phyloP scores from a whole-genome alignment of 1,140 invertebrate genomes.

The silkworm (Bombyx mori) region DNA sequence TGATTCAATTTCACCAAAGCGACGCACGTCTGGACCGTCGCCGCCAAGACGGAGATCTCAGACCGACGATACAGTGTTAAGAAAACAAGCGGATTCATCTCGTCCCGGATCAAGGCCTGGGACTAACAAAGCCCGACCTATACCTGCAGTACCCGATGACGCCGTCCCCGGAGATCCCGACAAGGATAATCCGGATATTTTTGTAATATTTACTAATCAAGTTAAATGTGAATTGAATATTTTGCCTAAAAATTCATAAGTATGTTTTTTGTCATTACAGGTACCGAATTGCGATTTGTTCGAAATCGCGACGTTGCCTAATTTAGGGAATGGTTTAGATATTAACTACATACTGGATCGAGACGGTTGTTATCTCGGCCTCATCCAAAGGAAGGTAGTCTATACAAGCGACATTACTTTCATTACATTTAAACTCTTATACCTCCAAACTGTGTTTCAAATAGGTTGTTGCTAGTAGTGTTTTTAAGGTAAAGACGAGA shows the following conservation, averaged over 20 bases:
- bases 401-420: not conserved
- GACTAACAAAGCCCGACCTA: constrained; percentile 40
- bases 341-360: constrained; percentile 66
- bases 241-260: constrained; percentile 1
- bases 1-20: constrained; percentile 2
- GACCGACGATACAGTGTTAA: constrained; percentile 5
- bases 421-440: no score
- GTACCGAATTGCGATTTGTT: constrained; percentile 82
- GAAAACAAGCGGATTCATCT: constrained; percentile 32
- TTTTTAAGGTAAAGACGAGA: no score
- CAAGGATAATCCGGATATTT: constrained; percentile 48
- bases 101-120: constrained; percentile 25
- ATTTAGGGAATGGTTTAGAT: constrained; percentile 63
- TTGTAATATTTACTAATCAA: constrained; percentile 22
- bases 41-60: not conserved
- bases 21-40: not conserved
- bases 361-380: constrained; percentile 79
- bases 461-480: no score
- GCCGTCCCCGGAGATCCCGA: constrained; percentile 44
- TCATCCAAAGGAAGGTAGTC: constrained; percentile 78
- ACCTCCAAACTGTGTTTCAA: no score
- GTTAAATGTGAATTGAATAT: not conserved
- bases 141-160: constrained; percentile 33
- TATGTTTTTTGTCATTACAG: constrained; percentile 35
- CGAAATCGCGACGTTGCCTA: constrained; percentile 72